Evolutionary conservation across 1,140 invertebrate genomes (phyloP), one percentile per base, ranked within the genome.

Genomic region (Papilio polytes): DNA sequence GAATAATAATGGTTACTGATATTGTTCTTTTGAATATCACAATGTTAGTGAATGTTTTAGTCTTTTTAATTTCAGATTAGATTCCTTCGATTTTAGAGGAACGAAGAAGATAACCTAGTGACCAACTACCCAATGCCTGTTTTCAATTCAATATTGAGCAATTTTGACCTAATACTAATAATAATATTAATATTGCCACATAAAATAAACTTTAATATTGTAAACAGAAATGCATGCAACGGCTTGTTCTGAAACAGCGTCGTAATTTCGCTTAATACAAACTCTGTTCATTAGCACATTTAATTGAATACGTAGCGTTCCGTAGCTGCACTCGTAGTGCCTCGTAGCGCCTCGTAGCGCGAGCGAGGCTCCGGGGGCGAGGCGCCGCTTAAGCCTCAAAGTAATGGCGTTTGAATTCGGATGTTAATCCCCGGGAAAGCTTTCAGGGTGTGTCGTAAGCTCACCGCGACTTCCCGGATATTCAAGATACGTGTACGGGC

Each of bases 391-490:
- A 76, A 48, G 74, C 10, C 46, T 76, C 74, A 26, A 51, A 76
- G 41, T 76, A 76, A 76, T 76, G 44, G 74, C 44, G 22, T 76
- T 46, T 51, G 74, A 76, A 76, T 76, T 46, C 74, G 44, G 44
- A 51, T 76, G 74, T 48, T 76, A 76, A 76, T 76, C 44, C 74
- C 74, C 22, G 22, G 74, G 74, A 76, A 51, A 76, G 74, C 74
- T 76, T 76, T 76, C 74, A 51, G 44, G 74, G 22, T 76, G 74
- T 46, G 72, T 46, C 72, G 72, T 73, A 73, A 73, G 63, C 63
- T 70, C 26, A 70, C 63, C 26, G 63, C 63, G 63, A 70, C 63
- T 70, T 70, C 22, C 63, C 63, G 63, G 26, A 70, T 70, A 73
- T 73, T 44, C 72, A n/a, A 73, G 18, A 44, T 44, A 44, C 18